These are phyloP conservation scores for Prorops nasuta DNA, from an alignment of 1,140 invertebrate genomes.

Conservation along the genomic window DNA sequence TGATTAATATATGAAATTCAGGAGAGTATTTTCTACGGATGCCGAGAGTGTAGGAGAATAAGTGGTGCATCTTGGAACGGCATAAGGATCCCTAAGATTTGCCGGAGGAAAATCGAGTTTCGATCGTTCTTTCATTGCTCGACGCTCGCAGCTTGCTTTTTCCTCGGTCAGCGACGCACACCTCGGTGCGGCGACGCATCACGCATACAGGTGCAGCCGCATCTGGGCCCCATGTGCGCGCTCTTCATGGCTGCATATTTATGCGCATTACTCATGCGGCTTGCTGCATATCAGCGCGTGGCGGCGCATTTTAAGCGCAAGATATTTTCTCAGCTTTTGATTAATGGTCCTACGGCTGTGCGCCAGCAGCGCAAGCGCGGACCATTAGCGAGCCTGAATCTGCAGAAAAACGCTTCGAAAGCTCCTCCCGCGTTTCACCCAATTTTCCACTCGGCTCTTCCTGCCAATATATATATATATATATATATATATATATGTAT, in stretches of 20 bases:
- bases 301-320: conserved; percentile 20
- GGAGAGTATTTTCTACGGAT: no score
- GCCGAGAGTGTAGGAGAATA: no score
- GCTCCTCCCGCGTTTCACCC: no score
- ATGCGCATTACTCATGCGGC: conserved; percentile 24
- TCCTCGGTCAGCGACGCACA: background rate
- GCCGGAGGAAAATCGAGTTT: no score
- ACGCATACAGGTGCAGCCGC: conserved; percentile 4
- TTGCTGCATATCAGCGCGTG: conserved; percentile 15
- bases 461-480: no score
- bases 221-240: background rate
- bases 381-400: conserved; percentile 21
- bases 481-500: no score
- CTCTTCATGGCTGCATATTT: conserved; percentile 21
- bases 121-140: conserved; percentile 13
- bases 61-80: conserved; percentile 10
- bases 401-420: no score
- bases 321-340: conserved; percentile 27
- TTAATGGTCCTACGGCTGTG: conserved; percentile 25
- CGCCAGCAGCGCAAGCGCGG: conserved; percentile 10
- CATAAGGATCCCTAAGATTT: conserved; percentile 1
- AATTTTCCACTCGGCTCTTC: no score
- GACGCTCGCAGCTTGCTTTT: conserved; percentile 3
- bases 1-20: no score
- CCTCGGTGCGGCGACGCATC: no score